phyloP scores from a whole-genome alignment of 2,888 invertebrate genomes.

The Willowsia nigromaculata region DNA sequence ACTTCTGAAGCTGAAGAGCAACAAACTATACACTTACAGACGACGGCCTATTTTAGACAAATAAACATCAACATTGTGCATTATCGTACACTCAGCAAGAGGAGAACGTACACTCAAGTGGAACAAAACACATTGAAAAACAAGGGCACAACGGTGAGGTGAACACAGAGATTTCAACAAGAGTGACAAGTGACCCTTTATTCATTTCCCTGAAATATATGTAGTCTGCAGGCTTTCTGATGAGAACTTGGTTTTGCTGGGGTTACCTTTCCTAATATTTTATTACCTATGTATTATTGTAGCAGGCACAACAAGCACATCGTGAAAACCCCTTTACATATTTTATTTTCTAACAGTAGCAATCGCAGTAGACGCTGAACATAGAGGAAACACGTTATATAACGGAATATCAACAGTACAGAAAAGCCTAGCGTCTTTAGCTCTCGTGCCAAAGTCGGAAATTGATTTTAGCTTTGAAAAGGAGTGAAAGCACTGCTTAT shows the following conservation, averaged over 20 bases:
- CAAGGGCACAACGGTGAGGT: neutral
- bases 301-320: neutral
- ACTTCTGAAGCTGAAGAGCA: constrained; percentile 3
- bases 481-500: constrained; percentile 6
- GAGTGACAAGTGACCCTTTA: constrained; percentile 31
- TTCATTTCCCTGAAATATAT: neutral
- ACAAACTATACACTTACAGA: constrained; percentile 35
- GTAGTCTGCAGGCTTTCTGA: neutral
- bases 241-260: neutral
- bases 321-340: neutral
- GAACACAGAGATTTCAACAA: neutral
- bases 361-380: neutral
- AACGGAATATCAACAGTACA: neutral
- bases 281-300: too few relatives aligned
- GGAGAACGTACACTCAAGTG: constrained; percentile 22
- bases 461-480: constrained; percentile 52
- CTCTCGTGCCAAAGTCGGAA: constrained; percentile 35
- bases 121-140: constrained; percentile 15
- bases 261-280: neutral
- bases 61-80: constrained; percentile 27
- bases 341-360: neutral
- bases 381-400: neutral
- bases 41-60: constrained; percentile 36
- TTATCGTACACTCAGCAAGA: neutral
- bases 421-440: neutral